Evolutionary conservation across 2,797 vertebrate species (phyloP).

Genomic region (Falco cherrug): DNA sequence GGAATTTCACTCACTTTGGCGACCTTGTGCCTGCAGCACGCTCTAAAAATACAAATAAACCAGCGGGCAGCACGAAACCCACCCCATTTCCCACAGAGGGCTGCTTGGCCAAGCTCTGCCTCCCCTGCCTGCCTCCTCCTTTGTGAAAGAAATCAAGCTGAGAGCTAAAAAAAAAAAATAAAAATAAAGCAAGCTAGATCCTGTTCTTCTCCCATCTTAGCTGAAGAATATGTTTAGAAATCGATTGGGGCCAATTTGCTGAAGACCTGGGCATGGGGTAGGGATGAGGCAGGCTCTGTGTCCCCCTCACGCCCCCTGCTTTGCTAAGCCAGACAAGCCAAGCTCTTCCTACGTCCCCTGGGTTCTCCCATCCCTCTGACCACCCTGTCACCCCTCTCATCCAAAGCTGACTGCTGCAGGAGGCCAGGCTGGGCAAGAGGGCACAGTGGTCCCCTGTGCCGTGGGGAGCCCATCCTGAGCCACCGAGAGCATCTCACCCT

Average conservation of each 20-base stretch:
- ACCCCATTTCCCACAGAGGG: neutral
- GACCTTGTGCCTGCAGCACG: neutral
- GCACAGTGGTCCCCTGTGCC: neutral
- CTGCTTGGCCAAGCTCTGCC: neutral
- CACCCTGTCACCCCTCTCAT: rapidly evolving
- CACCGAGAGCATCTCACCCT: neutral
- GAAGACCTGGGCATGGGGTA: rapidly evolving
- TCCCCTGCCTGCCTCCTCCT: neutral
- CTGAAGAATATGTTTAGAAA: neutral
- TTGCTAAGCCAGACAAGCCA: neutral
- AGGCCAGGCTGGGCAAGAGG: neutral
- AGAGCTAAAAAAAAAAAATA: neutral
- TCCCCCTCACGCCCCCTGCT: rapidly evolving
- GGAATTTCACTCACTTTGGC: conserved; percentile 6
- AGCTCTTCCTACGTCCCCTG: neutral
- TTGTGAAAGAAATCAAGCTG: neutral
- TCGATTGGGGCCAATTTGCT: neutral
- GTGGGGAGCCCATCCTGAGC: neutral
- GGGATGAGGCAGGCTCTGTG: neutral
- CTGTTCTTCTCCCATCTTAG: neutral
- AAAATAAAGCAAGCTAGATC: neutral
- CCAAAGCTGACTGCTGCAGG: neutral
- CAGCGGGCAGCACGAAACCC: neutral
- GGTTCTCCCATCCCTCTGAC: neutral
- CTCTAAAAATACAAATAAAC: conserved; percentile 52